phyloP scores from a whole-genome alignment of 2,797 vertebrate species.

The Cercopithecus diana region DNA sequence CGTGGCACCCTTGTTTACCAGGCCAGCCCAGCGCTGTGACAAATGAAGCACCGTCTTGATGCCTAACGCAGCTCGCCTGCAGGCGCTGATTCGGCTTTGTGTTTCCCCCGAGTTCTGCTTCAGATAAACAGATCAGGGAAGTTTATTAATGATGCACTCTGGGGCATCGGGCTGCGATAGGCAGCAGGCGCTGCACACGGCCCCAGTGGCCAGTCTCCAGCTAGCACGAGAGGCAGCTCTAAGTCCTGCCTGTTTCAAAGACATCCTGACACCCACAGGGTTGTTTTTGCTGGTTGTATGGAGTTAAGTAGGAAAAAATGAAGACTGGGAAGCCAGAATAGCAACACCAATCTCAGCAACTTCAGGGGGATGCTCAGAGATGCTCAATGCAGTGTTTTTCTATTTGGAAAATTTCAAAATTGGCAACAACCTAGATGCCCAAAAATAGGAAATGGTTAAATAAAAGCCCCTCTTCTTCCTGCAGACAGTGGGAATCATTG shows the following conservation, averaged over 20 bases:
- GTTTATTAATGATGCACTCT: slow-evolving; percentile 53
- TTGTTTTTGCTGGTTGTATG: background rate
- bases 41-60: background rate
- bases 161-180: background rate
- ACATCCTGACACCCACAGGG: background rate
- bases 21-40: background rate
- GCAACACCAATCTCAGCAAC: background rate
- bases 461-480: background rate
- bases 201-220: background rate
- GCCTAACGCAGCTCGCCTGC: background rate
- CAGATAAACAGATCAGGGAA: slow-evolving; percentile 59
- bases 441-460: background rate
- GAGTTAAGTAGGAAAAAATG: background rate
- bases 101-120: slow-evolving; percentile 49
- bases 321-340: background rate
- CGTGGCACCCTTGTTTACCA: background rate
- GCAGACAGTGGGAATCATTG: background rate
- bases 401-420: background rate
- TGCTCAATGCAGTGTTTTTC: background rate
- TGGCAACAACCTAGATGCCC: background rate
- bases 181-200: background rate
- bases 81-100: background rate
- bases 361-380: background rate
- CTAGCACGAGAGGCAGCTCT: background rate
- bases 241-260: background rate